These are phyloP conservation scores for Mungos mungo DNA, from an alignment of 2,113 vertebrate genomes.

Conservation along the genomic window DNA sequence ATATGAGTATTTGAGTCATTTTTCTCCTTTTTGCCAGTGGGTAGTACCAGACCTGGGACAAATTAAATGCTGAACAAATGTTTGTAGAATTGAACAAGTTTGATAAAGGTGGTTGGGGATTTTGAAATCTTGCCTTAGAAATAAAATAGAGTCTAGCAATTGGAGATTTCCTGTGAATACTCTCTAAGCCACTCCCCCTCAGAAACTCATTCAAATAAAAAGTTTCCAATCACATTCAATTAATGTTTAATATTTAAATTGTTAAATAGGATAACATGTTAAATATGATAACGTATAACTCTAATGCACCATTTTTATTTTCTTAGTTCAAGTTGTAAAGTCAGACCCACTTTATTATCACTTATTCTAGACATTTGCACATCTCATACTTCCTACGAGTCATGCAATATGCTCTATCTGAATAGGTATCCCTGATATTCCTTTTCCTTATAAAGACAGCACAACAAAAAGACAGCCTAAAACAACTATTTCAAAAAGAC, in stretches of 20 bases:
- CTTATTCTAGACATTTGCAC: not conserved
- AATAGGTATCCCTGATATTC: fast-evolving
- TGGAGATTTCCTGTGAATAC: not conserved
- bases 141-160: not conserved
- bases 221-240: not conserved
- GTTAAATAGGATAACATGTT: not conserved
- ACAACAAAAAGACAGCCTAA: not conserved
- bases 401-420: not conserved
- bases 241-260: not conserved
- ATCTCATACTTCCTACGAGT: not conserved
- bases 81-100: not conserved
- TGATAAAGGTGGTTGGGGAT: not conserved
- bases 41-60: not conserved
- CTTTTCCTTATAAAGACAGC: not conserved
- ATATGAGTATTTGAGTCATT: not conserved
- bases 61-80: not conserved
- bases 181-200: not conserved
- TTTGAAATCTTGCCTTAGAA: not conserved
- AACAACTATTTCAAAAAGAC: not conserved
- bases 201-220: conserved; percentile 11
- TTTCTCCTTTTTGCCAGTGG: not conserved
- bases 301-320: not conserved
- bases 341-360: not conserved
- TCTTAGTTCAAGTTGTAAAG: not conserved
- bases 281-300: not conserved